Base-by-base conservation (phyloP, 2,113 vertebrate species). In the Turdus rufiventris region DNA sequence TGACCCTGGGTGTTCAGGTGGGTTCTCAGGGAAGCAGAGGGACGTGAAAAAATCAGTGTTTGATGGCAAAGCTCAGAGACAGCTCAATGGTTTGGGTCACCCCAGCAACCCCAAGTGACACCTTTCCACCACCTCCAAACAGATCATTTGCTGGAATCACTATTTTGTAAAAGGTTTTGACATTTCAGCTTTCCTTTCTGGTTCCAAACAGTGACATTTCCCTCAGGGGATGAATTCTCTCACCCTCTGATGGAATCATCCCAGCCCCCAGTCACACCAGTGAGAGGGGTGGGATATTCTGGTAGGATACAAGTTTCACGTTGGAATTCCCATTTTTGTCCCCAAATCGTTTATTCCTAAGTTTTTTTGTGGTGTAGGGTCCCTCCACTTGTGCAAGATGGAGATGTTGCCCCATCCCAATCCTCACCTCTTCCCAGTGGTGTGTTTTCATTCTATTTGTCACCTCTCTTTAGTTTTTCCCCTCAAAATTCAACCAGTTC, bases 111-210 rank as follows among this genome's bases (percentile, higher is more conserved):
- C 2, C 0, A 85, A 96, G 74, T 36, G 38, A 86, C 21, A 54
- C 25, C 62, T 34, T 76, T 24, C 68, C 43, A 50, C 51, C 72
- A 31, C 40, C 68, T 80, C 63, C 86, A 43, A 90, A 60, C n/a
- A 36, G 91, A 65, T 80, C 14, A 74, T 94, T 89, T 71, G 25
- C 4, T 6, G 67, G 14, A 78, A 66, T 43, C 2, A 0, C 17
- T 70, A 63, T 34, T 86, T 73, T 31, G 56, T 12, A 29, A 87
- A 89, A 95, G 91, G 73, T 89, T 94, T 89, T 92, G 91, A 81
- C 93, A 95, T 95, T 94, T 94, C 80, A 65, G 36, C 61, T 91
- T 87, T 63, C 53, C 19, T 71, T 72, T 81, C 51, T 14, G 53
- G 33, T 85, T 80, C 60, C 26, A 58, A 77, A 36, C 1, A 0